Percentiles rank a stretch among this genome's conserved stretches.
These are phyloP conservation scores for Arenaria interpres DNA, from an alignment of 2,113 vertebrate species.

Conservation along the genomic window DNA sequence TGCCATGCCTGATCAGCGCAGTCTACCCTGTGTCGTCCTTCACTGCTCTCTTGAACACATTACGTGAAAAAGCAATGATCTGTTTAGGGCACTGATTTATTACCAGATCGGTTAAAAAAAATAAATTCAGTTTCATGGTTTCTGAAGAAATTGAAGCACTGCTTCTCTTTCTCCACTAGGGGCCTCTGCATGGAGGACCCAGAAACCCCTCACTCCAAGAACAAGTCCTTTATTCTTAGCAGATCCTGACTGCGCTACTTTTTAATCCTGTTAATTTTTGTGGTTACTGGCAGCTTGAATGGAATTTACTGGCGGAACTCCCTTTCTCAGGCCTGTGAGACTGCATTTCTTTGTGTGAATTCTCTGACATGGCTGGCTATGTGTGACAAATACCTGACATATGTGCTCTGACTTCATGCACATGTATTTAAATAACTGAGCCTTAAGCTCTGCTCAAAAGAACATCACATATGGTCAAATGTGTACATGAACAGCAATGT, in stretches of 20 bases:
- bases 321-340: background rate
- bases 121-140: rapidly evolving
- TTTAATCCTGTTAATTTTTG: background rate
- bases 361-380: too few species aligned
- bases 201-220: background rate
- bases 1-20: background rate
- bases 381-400: background rate
- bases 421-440: background rate
- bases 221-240: background rate
- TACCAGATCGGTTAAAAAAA: background rate
- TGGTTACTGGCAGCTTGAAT: background rate
- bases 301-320: background rate
- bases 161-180: background rate
- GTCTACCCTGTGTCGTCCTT: background rate
- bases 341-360: background rate
- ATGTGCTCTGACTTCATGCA: background rate
- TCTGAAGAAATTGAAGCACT: background rate
- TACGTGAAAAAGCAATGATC: background rate
- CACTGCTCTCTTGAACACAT: background rate
- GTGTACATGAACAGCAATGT: background rate
- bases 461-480: background rate
- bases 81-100: background rate
- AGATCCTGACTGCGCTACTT: background rate
- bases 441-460: background rate
- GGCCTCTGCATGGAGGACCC: background rate